These are phyloP conservation scores for Diadegma fenestrale DNA, from an alignment of 2,888 invertebrate species.

Conservation along the genomic window DNA sequence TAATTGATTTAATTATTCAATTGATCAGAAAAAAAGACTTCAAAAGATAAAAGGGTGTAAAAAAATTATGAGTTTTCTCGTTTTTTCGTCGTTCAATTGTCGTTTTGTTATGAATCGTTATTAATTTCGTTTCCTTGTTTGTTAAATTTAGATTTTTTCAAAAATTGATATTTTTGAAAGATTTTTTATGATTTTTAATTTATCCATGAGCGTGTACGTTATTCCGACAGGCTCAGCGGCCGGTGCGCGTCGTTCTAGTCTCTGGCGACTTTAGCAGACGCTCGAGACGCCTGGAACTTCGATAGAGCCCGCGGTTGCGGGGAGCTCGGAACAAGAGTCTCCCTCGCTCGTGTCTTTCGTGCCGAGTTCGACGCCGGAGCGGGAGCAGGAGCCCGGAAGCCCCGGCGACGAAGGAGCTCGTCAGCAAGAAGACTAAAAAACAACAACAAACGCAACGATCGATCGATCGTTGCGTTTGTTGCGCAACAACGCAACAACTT, in stretches of 20 bases:
- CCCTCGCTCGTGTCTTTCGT: not conserved
- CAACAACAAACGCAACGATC: not conserved
- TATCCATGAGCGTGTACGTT: conserved; percentile 67
- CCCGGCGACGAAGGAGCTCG: not conserved
- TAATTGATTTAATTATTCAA: no score
- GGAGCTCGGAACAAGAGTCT: not conserved
- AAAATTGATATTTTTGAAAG: no score
- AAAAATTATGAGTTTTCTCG: no score
- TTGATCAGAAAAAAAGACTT: no score
- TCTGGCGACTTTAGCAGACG: conserved; percentile 78
- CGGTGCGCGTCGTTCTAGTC: conserved; percentile 76
- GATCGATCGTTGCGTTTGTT: no score
- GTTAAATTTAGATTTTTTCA: no score
- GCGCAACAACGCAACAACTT: no score
- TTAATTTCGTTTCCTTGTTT: no score
- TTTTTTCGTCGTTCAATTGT: no score
- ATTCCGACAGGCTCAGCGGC: conserved; percentile 75
- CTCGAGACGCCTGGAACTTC: conserved; percentile 71
- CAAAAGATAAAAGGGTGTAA: no score
- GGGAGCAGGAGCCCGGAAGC: not conserved
- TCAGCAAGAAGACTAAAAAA: conserved; percentile 16
- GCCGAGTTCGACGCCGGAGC: not conserved
- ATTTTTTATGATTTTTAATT: no score
- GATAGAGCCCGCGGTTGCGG: conserved; percentile 6
- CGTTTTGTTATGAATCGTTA: no score